phyloP scores from a whole-genome alignment of 2,113 vertebrate genomes.

The Cyanoramphus novaezelandiae region DNA sequence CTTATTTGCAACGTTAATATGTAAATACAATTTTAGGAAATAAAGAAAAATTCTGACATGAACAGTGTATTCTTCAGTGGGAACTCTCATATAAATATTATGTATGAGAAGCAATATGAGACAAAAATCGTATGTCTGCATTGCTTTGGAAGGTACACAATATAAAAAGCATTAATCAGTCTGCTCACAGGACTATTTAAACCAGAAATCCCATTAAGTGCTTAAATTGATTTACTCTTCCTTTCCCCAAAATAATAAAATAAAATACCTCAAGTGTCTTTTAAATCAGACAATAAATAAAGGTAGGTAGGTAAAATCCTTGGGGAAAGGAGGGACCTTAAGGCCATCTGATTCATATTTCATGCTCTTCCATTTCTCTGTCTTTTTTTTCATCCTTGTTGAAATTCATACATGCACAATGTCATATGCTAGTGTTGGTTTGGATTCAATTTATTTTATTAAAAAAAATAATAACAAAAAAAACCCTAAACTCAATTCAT shows the following conservation, averaged over 20 bases:
- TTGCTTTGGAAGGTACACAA: slow-evolving; percentile 11
- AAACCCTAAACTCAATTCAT: not conserved
- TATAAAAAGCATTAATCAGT: slow-evolving; percentile 61
- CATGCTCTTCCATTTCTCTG: slow-evolving; percentile 37
- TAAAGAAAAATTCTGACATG: not conserved
- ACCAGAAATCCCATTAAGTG: slow-evolving; percentile 47
- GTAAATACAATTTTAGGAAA: not conserved
- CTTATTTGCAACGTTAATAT: not conserved
- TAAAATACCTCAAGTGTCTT: slow-evolving; percentile 51
- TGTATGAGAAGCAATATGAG: not conserved
- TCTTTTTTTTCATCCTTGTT: slow-evolving; percentile 15
- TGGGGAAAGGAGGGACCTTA: slow-evolving; percentile 49
- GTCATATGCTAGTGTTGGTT: slow-evolving; percentile 19
- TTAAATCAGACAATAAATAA: slow-evolving; percentile 70
- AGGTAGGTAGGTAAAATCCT: slow-evolving; percentile 51
- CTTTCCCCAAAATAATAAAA: slow-evolving; percentile 54
- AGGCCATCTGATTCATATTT: slow-evolving; percentile 71
- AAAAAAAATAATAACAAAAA: not conserved
- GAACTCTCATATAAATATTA: not conserved
- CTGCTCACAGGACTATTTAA: slow-evolving; percentile 43
- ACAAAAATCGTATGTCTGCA: not conserved
- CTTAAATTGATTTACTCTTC: slow-evolving; percentile 63
- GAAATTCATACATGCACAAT: slow-evolving; percentile 56
- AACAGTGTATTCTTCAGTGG: not conserved
- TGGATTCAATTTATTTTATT: slow-evolving; percentile 54